Evolutionary conservation across 2,113 vertebrate species (phyloP), one percentile per base, ranked within the genome.

Genomic region (Chloroceryle aenea): DNA sequence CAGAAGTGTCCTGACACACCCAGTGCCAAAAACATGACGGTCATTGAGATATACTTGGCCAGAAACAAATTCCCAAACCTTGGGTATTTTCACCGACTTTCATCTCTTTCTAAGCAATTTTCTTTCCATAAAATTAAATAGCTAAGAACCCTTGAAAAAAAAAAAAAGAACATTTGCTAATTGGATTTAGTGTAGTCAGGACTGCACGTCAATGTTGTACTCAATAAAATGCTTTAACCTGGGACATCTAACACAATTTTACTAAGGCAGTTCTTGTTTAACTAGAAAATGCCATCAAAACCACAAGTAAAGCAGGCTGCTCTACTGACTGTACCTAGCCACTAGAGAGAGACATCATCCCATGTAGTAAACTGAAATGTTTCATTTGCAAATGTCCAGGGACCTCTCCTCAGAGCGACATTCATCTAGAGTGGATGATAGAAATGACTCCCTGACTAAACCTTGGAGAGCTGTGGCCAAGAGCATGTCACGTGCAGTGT

Each of bases 291-390:
- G 56, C 64, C 82, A 64, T 78, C 66, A 73, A 56, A 94, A 69
- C 78, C 17, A 40, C 76, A 84, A 90, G 85, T 26, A n/a, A 74
- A 87, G 61, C 85, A 79, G 61, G 62, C 14, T 7, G 80, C 73
- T 96, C 25, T 96, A 94, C 89, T 97, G 93, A 84, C 94, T 96
- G 84, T 89, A 93, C 95, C 94, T 97, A 94, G 78, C 95, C 95
- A 96, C 95, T 97, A 97, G 96, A 97, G 95, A 96, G 96, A 97
- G 96, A 97, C 96, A 95, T 97, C 79, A 92, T 96, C 93, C 96
- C 76, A 72, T 40, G 84, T 25, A 95, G 94, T 81, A 87, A 92
- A 89, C 76, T 27, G 61, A 71, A 95, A 59, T 52, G 89, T 81
- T 95, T 85, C 76, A 48, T 76, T 86, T 47, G 43, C 10, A 4